phyloP scores from a whole-genome alignment of 2,888 invertebrate species.

The Limnephilus marmoratus region DNA sequence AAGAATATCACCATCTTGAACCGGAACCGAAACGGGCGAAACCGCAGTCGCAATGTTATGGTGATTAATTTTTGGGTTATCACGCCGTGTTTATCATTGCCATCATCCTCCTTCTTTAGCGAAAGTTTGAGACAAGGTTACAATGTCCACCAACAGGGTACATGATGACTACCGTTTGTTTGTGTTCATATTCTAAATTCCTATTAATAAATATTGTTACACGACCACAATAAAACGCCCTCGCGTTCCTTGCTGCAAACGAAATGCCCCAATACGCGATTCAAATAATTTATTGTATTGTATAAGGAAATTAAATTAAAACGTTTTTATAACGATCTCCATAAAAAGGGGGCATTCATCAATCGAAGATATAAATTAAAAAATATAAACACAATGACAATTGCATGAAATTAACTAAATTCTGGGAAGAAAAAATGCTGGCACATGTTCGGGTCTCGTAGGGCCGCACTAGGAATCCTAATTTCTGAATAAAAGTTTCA shows the following conservation, averaged over 20 bases:
- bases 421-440: conserved; percentile 50
- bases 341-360: conserved; percentile 44
- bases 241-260: not conserved
- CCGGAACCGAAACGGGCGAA: too few species aligned
- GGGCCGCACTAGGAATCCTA: not conserved
- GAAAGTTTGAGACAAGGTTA: too few species aligned
- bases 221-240: not conserved
- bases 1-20: too few species aligned
- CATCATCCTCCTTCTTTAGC: too few species aligned
- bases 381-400: conserved; percentile 58
- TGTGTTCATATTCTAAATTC: not conserved
- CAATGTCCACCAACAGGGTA: too few species aligned
- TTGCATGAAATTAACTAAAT: conserved; percentile 58
- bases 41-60: too few species aligned
- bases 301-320: conserved; percentile 37
- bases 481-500: not conserved
- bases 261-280: not conserved
- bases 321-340: conserved; percentile 25
- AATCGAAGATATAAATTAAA: conserved; percentile 54
- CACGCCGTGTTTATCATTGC: too few species aligned
- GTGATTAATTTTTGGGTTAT: too few species aligned
- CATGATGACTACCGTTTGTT: not conserved
- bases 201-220: not conserved
- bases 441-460: conserved; percentile 20
- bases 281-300: conserved; percentile 6